Percentiles rank a stretch among this genome's conserved stretches.
Evolutionary conservation across 2,888 invertebrate species (phyloP).

Genomic region (Hemaris fuciformis): DNA sequence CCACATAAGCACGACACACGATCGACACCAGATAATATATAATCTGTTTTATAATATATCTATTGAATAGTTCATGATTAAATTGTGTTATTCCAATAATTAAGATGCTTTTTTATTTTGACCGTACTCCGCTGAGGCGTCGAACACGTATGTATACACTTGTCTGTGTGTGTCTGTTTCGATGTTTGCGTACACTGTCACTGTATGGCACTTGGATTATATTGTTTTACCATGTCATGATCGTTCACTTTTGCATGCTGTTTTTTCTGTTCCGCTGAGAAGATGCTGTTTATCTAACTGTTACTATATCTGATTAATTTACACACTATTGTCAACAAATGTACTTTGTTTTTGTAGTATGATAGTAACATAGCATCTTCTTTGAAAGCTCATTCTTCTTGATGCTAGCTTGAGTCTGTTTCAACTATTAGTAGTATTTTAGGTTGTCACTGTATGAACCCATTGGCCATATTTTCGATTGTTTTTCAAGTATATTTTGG

Average conservation of each 20-base stretch:
- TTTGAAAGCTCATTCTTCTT: constrained; percentile 8
- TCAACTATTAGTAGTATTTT: not conserved
- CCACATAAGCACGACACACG: constrained; percentile 74
- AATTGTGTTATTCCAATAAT: constrained; percentile 81
- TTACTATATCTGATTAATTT: not conserved
- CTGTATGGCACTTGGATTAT: constrained; percentile 67
- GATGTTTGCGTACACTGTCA: constrained; percentile 78
- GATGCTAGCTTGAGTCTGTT: constrained; percentile 7
- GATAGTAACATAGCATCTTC: not conserved
- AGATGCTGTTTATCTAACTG: constrained; percentile 41
- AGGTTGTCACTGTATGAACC: constrained; percentile 5
- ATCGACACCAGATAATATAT: constrained; percentile 73
- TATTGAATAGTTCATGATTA: constrained; percentile 79
- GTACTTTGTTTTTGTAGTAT: not conserved
- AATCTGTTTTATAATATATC: constrained; percentile 78
- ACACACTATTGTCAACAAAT: not conserved
- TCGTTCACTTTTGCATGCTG: constrained; percentile 74
- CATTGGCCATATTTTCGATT: not conserved
- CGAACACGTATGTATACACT: constrained; percentile 80
- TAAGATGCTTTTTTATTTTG: constrained; percentile 81
- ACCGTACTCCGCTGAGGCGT: constrained; percentile 80
- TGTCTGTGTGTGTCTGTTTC: constrained; percentile 79
- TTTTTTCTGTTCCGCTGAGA: constrained; percentile 43
- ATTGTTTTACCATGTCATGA: constrained; percentile 60
- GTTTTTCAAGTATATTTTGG: not conserved